phyloP scores from a whole-genome alignment of 2,113 vertebrate species.

The Microcebus griseorufus region DNA sequence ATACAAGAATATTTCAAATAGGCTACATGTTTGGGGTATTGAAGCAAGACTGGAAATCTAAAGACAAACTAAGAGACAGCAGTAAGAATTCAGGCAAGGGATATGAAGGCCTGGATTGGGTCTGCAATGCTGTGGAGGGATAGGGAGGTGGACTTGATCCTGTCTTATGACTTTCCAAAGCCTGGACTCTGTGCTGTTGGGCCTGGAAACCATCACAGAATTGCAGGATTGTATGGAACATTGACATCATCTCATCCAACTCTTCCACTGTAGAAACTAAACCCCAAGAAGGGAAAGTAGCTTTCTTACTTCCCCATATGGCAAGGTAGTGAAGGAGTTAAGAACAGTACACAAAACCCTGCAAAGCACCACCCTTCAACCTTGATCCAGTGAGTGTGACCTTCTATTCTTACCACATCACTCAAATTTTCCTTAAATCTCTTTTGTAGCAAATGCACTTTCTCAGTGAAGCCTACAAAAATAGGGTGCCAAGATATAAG shows the following conservation, averaged over 20 bases:
- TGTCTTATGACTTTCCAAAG: background rate
- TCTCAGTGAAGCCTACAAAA: background rate
- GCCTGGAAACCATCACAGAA: background rate
- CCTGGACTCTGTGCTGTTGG: background rate
- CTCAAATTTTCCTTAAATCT: background rate
- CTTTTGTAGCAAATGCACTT: background rate
- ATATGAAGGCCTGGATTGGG: fast-evolving
- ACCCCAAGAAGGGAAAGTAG: background rate
- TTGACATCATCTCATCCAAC: background rate
- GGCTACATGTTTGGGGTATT: background rate
- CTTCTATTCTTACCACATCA: background rate
- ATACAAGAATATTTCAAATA: background rate
- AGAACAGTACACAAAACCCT: background rate
- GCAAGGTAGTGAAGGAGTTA: background rate
- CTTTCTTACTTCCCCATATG: background rate
- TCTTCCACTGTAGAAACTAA: background rate
- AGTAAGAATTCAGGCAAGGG: background rate
- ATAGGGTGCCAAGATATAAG: background rate
- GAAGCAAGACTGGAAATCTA: background rate
- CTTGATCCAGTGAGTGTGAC: background rate
- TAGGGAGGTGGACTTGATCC: background rate
- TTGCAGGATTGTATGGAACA: background rate
- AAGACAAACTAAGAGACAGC: background rate
- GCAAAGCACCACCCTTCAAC: background rate
- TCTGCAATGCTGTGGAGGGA: background rate